A percentile compares a stretch with the other conserved stretches of the same genome.
These are phyloP conservation scores for Lepetodrilus schrolli DNA, from an alignment of 2,888 invertebrate genomes.

Conservation along the genomic window DNA sequence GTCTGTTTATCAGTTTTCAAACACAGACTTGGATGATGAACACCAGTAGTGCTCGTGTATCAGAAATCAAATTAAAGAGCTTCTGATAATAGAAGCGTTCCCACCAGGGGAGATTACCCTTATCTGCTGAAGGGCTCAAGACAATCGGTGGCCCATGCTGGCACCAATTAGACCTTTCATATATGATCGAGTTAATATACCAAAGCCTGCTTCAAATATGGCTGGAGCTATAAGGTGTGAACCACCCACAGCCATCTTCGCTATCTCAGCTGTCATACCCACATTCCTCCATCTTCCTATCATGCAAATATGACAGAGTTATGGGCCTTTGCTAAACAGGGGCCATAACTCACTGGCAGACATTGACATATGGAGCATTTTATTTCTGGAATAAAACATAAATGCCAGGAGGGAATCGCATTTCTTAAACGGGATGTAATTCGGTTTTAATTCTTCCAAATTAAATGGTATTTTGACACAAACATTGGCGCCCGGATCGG, in stretches of 20 bases:
- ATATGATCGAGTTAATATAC: slow-evolving; percentile 20
- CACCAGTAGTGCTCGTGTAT: slow-evolving; percentile 9
- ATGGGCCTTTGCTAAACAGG: slow-evolving; percentile 21
- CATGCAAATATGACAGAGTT: slow-evolving; percentile 25
- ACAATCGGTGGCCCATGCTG: slow-evolving; percentile 31
- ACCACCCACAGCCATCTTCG: neutral
- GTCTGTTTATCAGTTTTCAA: slow-evolving; percentile 23
- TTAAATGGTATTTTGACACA: slow-evolving; percentile 20
- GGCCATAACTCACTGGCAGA: slow-evolving; percentile 12
- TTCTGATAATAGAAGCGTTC: slow-evolving; percentile 27
- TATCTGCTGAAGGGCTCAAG: slow-evolving; percentile 21
- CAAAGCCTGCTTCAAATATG: neutral
- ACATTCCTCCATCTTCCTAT: neutral
- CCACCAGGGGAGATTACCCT: slow-evolving; percentile 29
- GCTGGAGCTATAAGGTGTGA: neutral
- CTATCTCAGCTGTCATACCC: slow-evolving; percentile 1
- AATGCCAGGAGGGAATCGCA: slow-evolving; percentile 6
- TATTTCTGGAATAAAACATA: slow-evolving; percentile 20
- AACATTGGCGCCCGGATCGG: slow-evolving; percentile 3
- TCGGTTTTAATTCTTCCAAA: slow-evolving; percentile 21
- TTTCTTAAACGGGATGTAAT: slow-evolving; percentile 2
- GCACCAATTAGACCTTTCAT: slow-evolving; percentile 33
- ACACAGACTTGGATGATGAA: slow-evolving; percentile 1
- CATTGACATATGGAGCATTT: slow-evolving; percentile 24
- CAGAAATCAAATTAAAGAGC: slow-evolving; percentile 19